Evolutionary conservation across 2,113 vertebrate genomes (phyloP).

Genomic region (Electrona antarctica): DNA sequence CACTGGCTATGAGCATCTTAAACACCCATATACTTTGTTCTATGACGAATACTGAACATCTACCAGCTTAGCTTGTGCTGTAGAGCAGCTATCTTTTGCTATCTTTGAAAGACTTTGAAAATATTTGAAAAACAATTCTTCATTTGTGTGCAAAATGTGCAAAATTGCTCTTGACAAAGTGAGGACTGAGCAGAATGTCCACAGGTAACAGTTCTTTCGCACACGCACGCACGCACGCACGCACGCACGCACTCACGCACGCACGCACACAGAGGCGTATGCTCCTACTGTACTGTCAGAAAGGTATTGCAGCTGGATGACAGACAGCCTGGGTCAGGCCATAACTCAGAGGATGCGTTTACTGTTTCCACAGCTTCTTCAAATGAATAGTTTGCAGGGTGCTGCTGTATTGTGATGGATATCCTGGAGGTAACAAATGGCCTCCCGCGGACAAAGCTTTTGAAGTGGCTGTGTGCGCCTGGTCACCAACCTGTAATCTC

Average conservation of each 20-base stretch:
- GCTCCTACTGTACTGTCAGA: conserved; percentile 34
- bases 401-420: conserved; percentile 72
- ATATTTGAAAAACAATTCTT: too few species aligned
- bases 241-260: neutral
- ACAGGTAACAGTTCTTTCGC: neutral
- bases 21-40: too few species aligned
- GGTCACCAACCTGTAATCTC: conserved; percentile 72
- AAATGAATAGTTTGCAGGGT: conserved; percentile 75
- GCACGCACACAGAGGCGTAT: conserved; percentile 6
- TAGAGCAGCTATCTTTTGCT: too few species aligned
- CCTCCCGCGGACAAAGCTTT: conserved; percentile 67
- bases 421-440: conserved; percentile 65
- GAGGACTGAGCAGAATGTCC: too few species aligned
- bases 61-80: too few species aligned
- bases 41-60: too few species aligned
- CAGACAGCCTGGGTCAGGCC: conserved; percentile 60
- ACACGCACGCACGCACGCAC: neutral
- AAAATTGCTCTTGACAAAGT: too few species aligned
- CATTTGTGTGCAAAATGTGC: too few species aligned
- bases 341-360: conserved; percentile 72
- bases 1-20: too few species aligned
- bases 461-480: conserved; percentile 56
- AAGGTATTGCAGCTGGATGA: conserved; percentile 59
- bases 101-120: too few species aligned
- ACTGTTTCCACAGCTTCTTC: conserved; percentile 65